phyloP scores from a whole-genome alignment of 64 coral and sea anemone genomes.

The Anthopleura sola region DNA sequence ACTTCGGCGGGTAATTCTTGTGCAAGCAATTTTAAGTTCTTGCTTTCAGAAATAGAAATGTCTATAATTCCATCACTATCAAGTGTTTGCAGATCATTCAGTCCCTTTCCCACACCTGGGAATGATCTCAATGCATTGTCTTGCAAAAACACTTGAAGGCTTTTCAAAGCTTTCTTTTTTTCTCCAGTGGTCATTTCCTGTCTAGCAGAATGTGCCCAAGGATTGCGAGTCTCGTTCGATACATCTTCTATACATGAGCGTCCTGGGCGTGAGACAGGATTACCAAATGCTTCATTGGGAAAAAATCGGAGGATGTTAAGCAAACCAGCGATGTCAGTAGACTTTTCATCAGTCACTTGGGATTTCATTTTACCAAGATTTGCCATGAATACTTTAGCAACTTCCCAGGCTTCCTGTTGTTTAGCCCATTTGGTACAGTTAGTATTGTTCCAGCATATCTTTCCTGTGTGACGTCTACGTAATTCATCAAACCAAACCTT shows the following conservation, averaged over 20 bases:
- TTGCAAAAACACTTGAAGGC: background rate
- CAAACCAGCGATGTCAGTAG: constrained; percentile 49
- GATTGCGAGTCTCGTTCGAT: background rate
- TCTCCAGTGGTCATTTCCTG: background rate
- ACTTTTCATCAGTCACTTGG: constrained; percentile 28
- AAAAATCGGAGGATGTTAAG: constrained; percentile 22
- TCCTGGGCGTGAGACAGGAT: background rate
- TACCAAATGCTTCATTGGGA: background rate
- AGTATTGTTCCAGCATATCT: constrained; percentile 41
- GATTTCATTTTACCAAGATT: constrained; percentile 17
- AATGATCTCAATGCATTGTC: background rate
- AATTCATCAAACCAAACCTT: constrained; percentile 4
- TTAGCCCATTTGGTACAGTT: constrained; percentile 36
- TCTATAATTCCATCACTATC: background rate
- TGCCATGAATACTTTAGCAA: constrained; percentile 65
- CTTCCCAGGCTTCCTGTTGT: constrained; percentile 34
- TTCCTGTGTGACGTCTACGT: background rate
- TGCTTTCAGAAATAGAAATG: background rate
- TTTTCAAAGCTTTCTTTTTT: background rate
- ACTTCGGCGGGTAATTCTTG: background rate
- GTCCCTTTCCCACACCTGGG: background rate
- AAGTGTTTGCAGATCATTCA: background rate
- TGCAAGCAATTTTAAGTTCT: background rate
- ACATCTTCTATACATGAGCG: background rate
- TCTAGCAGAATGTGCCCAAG: background rate